Percentiles rank a stretch among this genome's conserved stretches.
phyloP scores from a whole-genome alignment of 1,140 invertebrate species.

The Telenomus remus region DNA sequence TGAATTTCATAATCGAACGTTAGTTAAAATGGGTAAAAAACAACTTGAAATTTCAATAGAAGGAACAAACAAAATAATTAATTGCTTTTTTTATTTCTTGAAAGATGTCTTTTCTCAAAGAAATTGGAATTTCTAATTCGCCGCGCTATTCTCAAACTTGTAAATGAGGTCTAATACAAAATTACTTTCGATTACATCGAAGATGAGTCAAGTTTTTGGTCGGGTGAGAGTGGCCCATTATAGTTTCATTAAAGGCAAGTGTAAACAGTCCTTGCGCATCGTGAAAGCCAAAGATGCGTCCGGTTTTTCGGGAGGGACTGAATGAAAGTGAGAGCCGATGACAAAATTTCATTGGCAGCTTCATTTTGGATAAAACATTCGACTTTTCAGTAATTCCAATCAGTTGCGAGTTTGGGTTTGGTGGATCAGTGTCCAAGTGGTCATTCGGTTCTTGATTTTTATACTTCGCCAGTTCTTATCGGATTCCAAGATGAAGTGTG shows the following conservation, averaged over 20 bases:
- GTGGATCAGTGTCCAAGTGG: constrained; percentile 10
- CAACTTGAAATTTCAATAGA: too few relatives aligned
- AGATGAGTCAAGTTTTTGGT: constrained; percentile 27
- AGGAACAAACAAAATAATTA: background rate
- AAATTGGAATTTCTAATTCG: too few relatives aligned
- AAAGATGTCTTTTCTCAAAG: too few relatives aligned
- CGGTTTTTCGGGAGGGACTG: constrained; percentile 36
- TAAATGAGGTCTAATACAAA: constrained; percentile 18
- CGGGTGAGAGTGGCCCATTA: constrained; percentile 25
- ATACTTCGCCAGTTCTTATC: background rate
- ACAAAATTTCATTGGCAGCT: constrained; percentile 17
- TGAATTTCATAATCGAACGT: too few relatives aligned
- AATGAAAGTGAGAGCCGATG: constrained; percentile 38
- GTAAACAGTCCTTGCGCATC: constrained; percentile 12
- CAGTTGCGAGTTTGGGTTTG: constrained; percentile 20
- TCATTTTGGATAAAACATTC: constrained; percentile 46
- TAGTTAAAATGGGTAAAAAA: too few relatives aligned
- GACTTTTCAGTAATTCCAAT: constrained; percentile 13
- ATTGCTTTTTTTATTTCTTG: background rate
- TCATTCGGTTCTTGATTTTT: background rate
- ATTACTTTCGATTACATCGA: constrained; percentile 21
- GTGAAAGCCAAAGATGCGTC: constrained; percentile 32
- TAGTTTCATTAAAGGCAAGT: constrained; percentile 18
- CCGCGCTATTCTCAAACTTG: constrained; percentile 12
- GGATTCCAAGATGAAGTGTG: constrained; percentile 26